Percentiles rank a stretch among this genome's conserved stretches.
These are phyloP conservation scores for Metellina segmentata DNA, from an alignment of 2,888 invertebrate species.

Conservation along the genomic window DNA sequence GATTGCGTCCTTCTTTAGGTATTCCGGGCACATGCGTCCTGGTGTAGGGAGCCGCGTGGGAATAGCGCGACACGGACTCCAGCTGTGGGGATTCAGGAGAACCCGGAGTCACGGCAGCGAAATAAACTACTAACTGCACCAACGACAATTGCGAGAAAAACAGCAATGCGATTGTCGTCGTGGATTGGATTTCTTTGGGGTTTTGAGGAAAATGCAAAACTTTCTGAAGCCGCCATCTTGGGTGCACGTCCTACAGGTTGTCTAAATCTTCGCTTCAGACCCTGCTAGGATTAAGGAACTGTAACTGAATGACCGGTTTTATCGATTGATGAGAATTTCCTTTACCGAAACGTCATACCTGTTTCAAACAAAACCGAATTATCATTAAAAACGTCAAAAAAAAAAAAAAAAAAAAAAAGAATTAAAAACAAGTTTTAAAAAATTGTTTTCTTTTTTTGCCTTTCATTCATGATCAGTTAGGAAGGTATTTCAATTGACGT, in stretches of 20 bases:
- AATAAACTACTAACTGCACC: slow-evolving; percentile 14
- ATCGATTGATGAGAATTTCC: too few relatives aligned
- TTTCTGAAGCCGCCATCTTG: not conserved
- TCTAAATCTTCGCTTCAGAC: not conserved
- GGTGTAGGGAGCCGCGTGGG: slow-evolving; percentile 7
- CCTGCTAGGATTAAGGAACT: too few relatives aligned
- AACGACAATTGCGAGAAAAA: slow-evolving; percentile 8
- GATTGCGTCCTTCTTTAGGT: not conserved
- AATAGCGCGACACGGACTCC: slow-evolving; percentile 17
- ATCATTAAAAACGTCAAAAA: too few relatives aligned
- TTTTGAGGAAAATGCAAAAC: not conserved
- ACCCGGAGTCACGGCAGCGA: slow-evolving; percentile 15
- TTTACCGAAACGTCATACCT: too few relatives aligned
- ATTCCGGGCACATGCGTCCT: not conserved
- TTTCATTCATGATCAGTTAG: too few relatives aligned
- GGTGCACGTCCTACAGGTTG: not conserved
- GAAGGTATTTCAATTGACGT: too few relatives aligned
- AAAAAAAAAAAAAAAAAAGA: too few relatives aligned
- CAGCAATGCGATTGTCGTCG: not conserved
- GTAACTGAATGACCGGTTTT: too few relatives aligned
- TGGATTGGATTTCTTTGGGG: not conserved
- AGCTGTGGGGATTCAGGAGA: not conserved
- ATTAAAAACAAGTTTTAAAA: too few relatives aligned
- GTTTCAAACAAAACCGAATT: too few relatives aligned
- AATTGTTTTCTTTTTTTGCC: too few relatives aligned